Conservation (phyloP, 2,888 invertebrate species). For the Platycnemis pennipes region DNA sequence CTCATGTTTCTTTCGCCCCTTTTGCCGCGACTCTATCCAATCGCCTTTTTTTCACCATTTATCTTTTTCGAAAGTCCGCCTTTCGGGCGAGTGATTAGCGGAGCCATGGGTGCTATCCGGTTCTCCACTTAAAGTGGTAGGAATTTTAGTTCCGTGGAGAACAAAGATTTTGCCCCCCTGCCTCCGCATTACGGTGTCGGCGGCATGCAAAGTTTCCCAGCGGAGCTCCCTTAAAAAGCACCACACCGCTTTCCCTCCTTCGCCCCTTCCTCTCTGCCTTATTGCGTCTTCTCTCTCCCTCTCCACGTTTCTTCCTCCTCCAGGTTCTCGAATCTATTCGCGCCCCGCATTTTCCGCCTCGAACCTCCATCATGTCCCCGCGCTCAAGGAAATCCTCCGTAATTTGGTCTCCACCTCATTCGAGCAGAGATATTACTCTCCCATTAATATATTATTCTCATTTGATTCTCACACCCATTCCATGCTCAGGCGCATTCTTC, state of each 20-base stretch:
- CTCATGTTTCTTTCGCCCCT: neutral
- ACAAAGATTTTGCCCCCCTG: too few species aligned
- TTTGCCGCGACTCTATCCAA: neutral
- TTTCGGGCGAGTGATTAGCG: neutral
- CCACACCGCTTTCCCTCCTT: neutral
- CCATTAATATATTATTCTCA: slow-evolving; percentile 29
- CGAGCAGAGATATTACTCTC: neutral
- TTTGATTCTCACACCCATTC: neutral
- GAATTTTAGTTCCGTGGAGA: neutral
- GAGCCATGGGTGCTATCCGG: neutral
- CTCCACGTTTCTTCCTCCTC: neutral
- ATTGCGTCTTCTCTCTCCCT: too few species aligned
- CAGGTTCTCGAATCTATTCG: neutral
- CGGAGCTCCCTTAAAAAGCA: neutral
- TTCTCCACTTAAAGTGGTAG: neutral
- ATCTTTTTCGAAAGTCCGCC: neutral
- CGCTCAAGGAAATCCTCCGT: neutral
- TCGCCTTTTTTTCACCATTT: neutral
- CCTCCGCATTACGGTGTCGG: neutral
- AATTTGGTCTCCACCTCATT: neutral
- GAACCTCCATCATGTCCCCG: neutral
- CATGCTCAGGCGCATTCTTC: neutral
- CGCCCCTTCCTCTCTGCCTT: neutral
- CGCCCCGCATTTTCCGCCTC: neutral
- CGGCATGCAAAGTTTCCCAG: neutral